Evolutionary conservation across 2,113 vertebrate species (phyloP).

Genomic region (Aphyosemion australe): DNA sequence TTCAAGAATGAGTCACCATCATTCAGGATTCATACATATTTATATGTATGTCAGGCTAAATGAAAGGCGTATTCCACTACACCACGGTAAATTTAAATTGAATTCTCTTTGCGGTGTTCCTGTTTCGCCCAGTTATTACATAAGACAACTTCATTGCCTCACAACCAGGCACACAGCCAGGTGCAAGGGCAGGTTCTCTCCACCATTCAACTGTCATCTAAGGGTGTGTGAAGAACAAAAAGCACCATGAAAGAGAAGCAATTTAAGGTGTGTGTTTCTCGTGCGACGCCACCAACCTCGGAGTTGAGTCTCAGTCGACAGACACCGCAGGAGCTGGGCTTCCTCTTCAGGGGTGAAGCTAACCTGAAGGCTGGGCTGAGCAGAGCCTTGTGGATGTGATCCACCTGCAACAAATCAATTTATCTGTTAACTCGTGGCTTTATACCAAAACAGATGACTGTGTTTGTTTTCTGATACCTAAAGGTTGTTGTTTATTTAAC

Average conservation of each 20-base stretch:
- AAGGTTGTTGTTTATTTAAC: too few relatives aligned
- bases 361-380: constrained; percentile 87
- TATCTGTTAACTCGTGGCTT: too few relatives aligned
- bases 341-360: constrained; percentile 87
- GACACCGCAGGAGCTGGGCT: constrained; percentile 87
- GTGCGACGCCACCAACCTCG: constrained; percentile 83
- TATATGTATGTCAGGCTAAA: too few relatives aligned
- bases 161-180: constrained; percentile 34
- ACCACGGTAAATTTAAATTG: not conserved
- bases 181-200: constrained; percentile 21
- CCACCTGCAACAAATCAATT: constrained; percentile 81
- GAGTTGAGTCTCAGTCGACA: constrained; percentile 91
- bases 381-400: constrained; percentile 90
- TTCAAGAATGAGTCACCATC: too few relatives aligned
- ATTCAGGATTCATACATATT: too few relatives aligned
- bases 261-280: constrained; percentile 10
- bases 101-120: constrained; percentile 4
- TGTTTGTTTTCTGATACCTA: too few relatives aligned
- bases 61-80: not conserved
- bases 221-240: constrained; percentile 51
- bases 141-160: not conserved
- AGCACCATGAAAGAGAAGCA: constrained; percentile 14
- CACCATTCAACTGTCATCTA: constrained; percentile 25
- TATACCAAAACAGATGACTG: too few relatives aligned
- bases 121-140: constrained; percentile 11